Evolutionary conservation across 2,888 invertebrate species (phyloP).

Genomic region (Pandemis heparana): DNA sequence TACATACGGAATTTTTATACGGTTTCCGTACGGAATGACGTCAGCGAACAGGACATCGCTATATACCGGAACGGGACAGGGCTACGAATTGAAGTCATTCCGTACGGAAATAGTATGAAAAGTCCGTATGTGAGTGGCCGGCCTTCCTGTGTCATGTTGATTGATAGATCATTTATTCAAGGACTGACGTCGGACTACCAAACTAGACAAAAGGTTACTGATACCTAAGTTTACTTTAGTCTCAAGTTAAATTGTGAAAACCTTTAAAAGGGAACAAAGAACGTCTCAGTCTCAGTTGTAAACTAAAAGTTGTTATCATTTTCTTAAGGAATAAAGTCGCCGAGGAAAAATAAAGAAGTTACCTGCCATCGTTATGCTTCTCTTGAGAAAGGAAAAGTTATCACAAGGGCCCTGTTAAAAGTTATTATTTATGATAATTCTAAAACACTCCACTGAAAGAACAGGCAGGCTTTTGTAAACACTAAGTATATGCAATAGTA

Average conservation of each 20-base stretch:
- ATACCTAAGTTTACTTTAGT: neutral
- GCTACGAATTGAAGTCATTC: too few relatives aligned
- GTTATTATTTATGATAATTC: constrained; percentile 41
- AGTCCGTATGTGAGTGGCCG: too few relatives aligned
- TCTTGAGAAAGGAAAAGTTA: constrained; percentile 61
- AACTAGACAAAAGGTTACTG: too few relatives aligned
- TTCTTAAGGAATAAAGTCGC: constrained; percentile 61
- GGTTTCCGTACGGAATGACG: too few relatives aligned
- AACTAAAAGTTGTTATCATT: constrained; percentile 61
- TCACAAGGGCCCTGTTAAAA: constrained; percentile 48
- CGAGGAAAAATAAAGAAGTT: constrained; percentile 62
- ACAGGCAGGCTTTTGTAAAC: neutral
- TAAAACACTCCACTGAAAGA: neutral
- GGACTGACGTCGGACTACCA: too few relatives aligned
- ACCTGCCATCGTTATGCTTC: constrained; percentile 58
- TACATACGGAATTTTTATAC: too few relatives aligned
- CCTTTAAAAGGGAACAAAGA: constrained; percentile 49
- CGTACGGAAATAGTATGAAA: too few relatives aligned
- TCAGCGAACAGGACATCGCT: too few relatives aligned
- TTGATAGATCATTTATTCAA: too few relatives aligned
- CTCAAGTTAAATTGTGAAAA: neutral
- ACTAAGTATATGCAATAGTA: neutral
- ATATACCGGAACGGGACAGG: too few relatives aligned
- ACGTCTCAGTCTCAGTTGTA: constrained; percentile 51
- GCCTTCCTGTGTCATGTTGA: too few relatives aligned